Conservation (phyloP, 1,140 invertebrate species). For the Akabosia matsudoensis region DNA sequence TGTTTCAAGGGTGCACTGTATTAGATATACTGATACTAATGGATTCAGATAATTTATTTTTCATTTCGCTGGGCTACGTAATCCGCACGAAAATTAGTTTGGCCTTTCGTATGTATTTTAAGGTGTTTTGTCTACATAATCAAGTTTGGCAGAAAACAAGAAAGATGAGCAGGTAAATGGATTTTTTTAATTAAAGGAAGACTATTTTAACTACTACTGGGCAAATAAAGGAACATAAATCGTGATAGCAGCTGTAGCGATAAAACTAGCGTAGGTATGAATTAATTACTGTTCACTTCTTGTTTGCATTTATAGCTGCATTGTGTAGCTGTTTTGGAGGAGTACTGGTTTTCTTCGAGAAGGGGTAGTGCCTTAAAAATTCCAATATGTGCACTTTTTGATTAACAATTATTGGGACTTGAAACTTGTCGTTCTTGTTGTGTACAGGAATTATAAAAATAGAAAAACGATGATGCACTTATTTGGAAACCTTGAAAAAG, state of each 20-base stretch:
- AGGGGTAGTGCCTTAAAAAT: neutral
- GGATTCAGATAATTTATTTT: neutral
- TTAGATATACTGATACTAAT: too few species aligned
- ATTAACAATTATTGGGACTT: neutral
- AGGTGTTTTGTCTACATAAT: too few species aligned
- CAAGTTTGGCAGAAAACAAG: too few species aligned
- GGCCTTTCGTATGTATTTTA: neutral
- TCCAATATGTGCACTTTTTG: neutral
- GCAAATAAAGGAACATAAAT: too few species aligned
- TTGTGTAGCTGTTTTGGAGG: neutral
- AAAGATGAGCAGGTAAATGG: too few species aligned
- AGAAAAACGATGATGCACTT: neutral
- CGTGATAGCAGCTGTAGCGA: neutral
- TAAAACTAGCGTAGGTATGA: neutral
- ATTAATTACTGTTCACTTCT: neutral
- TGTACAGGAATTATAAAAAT: too few species aligned
- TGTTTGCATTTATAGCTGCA: neutral
- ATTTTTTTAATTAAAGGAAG: too few species aligned
- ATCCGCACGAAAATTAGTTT: neutral
- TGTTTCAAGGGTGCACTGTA: neutral
- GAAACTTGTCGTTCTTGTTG: too few species aligned
- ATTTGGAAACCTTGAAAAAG: neutral
- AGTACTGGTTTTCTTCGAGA: neutral
- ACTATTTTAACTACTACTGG: too few species aligned
- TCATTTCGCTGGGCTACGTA: too few species aligned